A percentile compares a stretch with the other conserved stretches of the same genome.
Conservation (phyloP, 2,113 vertebrate species). For the Chloropsis hardwickii region DNA sequence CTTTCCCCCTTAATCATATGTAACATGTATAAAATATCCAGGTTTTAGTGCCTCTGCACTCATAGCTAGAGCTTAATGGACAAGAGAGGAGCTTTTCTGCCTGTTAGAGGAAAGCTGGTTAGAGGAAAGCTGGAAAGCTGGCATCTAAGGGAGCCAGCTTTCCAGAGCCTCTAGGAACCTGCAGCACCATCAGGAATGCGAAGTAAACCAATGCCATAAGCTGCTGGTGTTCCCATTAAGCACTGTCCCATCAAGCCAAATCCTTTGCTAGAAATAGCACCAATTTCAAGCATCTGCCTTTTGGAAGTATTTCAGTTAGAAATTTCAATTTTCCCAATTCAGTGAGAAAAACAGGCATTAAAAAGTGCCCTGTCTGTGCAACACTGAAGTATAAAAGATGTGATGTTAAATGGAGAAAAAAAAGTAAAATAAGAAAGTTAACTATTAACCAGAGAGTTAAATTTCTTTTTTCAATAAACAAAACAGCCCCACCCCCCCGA, state of each 20-base stretch:
- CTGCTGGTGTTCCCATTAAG: not conserved
- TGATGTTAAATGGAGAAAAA: not conserved
- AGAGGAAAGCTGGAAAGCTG: not conserved
- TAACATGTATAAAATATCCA: not conserved
- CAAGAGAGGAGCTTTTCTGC: not conserved
- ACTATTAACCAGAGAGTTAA: not conserved
- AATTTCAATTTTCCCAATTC: not conserved
- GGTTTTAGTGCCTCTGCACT: not conserved
- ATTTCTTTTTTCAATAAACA: not conserved
- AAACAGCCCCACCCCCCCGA: not conserved
- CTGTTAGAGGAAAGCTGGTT: no score
- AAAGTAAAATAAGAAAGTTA: not conserved
- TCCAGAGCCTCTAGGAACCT: not conserved
- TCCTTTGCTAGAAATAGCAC: not conserved
- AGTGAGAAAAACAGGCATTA: not conserved
- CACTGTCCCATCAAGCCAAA: not conserved
- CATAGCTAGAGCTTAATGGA: not conserved
- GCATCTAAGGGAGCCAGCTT: not conserved
- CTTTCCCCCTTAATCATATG: not conserved
- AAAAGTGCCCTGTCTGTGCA: not conserved
- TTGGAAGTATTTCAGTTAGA: not conserved
- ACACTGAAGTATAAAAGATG: not conserved
- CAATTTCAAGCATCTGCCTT: not conserved
- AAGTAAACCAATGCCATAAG: not conserved
- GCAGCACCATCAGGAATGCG: not conserved